These are phyloP conservation scores for Hybognathus amarus DNA, from an alignment of 2,797 vertebrate species.

Conservation along the genomic window DNA sequence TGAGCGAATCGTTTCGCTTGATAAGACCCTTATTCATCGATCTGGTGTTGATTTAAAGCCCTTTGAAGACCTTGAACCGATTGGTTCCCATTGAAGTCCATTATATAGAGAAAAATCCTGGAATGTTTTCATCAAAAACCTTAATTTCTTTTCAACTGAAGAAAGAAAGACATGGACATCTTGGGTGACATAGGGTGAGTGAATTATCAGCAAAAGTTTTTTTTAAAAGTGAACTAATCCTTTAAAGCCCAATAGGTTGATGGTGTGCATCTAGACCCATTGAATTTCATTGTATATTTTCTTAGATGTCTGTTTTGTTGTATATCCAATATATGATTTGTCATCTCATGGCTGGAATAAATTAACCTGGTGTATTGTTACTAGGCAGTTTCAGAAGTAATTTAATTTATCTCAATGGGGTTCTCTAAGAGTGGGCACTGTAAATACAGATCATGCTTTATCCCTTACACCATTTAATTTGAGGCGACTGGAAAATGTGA, in stretches of 20 bases:
- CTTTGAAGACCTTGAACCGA: no score
- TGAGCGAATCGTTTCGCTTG: no score
- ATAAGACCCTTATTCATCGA: no score
- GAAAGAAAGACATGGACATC: no score
- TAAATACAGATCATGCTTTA: conserved; percentile 70
- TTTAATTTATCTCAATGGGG: neutral
- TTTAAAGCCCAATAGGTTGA: conserved; percentile 52
- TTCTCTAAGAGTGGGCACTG: conserved; percentile 58
- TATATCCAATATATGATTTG: neutral
- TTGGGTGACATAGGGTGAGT: no score
- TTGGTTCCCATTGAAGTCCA: no score
- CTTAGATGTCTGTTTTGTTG: neutral
- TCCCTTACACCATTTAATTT: conserved; percentile 72
- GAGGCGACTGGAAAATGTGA: conserved; percentile 75
- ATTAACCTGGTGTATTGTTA: neutral
- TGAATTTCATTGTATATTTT: neutral
- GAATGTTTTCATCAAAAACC: no score
- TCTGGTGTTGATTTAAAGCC: no score
- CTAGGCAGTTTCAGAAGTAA: neutral
- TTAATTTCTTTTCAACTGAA: no score
- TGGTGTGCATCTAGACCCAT: conserved; percentile 60
- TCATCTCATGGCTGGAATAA: neutral
- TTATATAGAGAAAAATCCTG: no score
- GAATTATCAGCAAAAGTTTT: no score
- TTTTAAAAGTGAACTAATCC: no score